Base-by-base conservation (phyloP, 2,888 invertebrate species). In the Trichacis sp. region DNA sequence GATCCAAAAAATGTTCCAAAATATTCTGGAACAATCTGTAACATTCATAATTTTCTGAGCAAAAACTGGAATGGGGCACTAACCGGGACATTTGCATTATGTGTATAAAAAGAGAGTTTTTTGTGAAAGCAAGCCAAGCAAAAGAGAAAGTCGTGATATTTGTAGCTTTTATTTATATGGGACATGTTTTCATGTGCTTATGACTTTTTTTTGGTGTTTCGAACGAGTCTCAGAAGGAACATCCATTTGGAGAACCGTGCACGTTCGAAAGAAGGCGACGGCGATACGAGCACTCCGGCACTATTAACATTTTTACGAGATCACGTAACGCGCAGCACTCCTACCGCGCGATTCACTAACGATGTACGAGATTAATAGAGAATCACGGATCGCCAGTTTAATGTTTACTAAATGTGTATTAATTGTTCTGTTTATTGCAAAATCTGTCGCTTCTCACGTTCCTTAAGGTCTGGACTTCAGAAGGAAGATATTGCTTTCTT, bases 281-380 rank as follows among this genome's bases (percentile, higher is more conserved):
- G 56, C 58, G 63, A 64, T 64, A 59, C 64, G 50, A 56, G 52
- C 64, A 51, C 60, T 67, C 52, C 71, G 55, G 59, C 56, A 58
- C 73, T 73, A 76, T 82, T 81, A 80, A 81, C 78, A 78, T 80
- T 79, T 80, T 81, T 79, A 81, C 76, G 80, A 79, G 77, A 73
- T 79, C 77, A 76, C 80, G 78, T 80, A 79, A 72, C 67, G 60
- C 71, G 70, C 61, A 40, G 63, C 59, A 49, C 55, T 57, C 54
- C 54, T 29, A 19, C 40, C 47, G 61, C 54, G 48, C 72, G 61
- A 68, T 71, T 70, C 71, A 73, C 74, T 73, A 74, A 73, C 69
- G 70, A 69, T 65, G 55, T 48, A 49, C 53, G 62, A 71, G 68
- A 72, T 72, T 72, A 71, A 75, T 70, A 65, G 60, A 60, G 51